phyloP scores from a whole-genome alignment of 2,797 vertebrate species.

The Corythornis leucogaster region DNA sequence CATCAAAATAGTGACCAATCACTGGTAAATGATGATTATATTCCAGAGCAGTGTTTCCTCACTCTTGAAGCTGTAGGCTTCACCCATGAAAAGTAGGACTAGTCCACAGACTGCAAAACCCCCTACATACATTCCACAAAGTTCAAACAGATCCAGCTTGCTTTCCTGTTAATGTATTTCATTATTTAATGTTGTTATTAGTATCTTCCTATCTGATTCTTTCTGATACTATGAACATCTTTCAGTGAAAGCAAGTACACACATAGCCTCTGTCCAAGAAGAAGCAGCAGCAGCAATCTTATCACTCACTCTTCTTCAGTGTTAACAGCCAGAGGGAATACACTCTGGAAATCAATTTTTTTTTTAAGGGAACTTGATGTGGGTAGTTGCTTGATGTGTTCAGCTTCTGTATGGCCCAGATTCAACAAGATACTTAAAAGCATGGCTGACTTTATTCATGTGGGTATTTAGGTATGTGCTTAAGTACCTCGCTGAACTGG shows the following conservation, averaged over 20 bases:
- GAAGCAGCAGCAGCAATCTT: not conserved
- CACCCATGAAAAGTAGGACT: not conserved
- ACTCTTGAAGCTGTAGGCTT: not conserved
- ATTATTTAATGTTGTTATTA: not conserved
- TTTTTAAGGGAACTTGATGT: constrained; percentile 35
- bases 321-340: constrained; percentile 55
- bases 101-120: not conserved
- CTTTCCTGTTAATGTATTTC: not conserved
- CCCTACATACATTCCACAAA: not conserved
- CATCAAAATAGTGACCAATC: not conserved
- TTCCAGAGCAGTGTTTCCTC: not conserved
- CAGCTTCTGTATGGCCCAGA: constrained; percentile 56
- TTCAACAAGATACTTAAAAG: constrained; percentile 56
- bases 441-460: constrained; percentile 40
- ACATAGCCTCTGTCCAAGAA: not conserved
- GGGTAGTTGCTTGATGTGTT: constrained; percentile 41
- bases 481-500: constrained; percentile 47
- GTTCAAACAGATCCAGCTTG: not conserved
- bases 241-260: not conserved
- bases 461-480: constrained; percentile 45
- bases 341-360: constrained; percentile 52
- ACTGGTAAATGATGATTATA: not conserved
- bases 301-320: constrained; percentile 18
- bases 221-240: not conserved
- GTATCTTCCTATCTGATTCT: not conserved